Evolutionary conservation across 2,888 invertebrate genomes (phyloP).

Genomic region (Coremacera marginata): DNA sequence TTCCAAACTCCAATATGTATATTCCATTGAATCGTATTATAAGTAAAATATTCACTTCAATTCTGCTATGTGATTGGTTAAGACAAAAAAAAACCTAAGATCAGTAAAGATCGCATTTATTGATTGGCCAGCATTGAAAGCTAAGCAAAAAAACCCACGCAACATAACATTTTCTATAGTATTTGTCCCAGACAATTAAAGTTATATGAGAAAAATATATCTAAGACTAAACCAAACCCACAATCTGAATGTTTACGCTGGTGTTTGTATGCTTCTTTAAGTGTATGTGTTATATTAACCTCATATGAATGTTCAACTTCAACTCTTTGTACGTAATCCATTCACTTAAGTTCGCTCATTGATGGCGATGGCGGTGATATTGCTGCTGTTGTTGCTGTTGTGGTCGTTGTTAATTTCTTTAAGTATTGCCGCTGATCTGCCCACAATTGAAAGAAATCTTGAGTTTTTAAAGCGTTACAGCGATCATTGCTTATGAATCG

Average conservation of each 20-base stretch:
- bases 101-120: not conserved
- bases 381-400: conserved; percentile 3
- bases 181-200: not conserved
- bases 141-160: not conserved
- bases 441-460: conserved; percentile 30
- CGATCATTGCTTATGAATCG: not conserved
- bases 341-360: conserved; percentile 6
- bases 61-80: not conserved
- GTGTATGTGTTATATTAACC: not conserved
- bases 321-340: not conserved
- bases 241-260: not conserved
- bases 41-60: no score
- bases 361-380: not conserved
- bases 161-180: not conserved
- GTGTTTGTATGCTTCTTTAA: not conserved
- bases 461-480: not conserved
- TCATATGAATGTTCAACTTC: not conserved
- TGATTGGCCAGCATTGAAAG: conserved; percentile 5
- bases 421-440: conserved; percentile 39
- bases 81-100: not conserved
- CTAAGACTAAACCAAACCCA: conserved; percentile 13
- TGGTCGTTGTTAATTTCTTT: not conserved
- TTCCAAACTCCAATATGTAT: no score
- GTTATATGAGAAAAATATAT: not conserved
- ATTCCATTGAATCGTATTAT: no score